A percentile compares a stretch with the other conserved stretches of the same genome.
Evolutionary conservation across 1,140 invertebrate genomes (phyloP).

Genomic region (Helicoverpa armigera): DNA sequence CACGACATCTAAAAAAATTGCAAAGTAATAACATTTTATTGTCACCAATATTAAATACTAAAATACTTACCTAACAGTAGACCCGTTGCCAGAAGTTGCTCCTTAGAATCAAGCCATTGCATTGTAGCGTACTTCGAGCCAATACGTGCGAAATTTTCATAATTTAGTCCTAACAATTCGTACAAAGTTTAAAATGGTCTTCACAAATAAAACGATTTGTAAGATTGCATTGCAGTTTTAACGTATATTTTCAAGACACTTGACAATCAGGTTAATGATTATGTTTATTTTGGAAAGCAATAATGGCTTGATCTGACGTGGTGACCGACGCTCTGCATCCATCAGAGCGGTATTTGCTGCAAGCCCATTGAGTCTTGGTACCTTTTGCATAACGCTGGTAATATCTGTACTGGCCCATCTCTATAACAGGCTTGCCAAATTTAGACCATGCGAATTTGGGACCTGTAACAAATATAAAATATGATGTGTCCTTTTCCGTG

Average conservation of each 20-base stretch:
- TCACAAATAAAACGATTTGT: too few species aligned
- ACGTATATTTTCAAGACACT: neutral
- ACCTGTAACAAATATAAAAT: neutral
- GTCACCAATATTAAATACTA: too few species aligned
- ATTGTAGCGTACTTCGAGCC: too few species aligned
- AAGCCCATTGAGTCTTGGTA: neutral
- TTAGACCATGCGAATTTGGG: conserved; percentile 39
- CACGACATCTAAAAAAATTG: neutral
- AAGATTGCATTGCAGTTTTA: too few species aligned
- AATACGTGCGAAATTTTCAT: too few species aligned
- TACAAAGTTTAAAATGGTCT: too few species aligned
- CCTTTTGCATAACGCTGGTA: neutral
- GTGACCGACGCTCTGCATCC: neutral
- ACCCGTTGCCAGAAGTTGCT: too few species aligned
- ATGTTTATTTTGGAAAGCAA: neutral
- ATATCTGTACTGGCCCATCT: conserved; percentile 54
- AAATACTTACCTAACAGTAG: too few species aligned
- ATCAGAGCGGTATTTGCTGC: neutral
- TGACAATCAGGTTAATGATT: neutral
- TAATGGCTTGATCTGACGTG: neutral
- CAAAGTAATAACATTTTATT: neutral
- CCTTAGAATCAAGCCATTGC: too few species aligned
- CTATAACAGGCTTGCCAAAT: conserved; percentile 54
- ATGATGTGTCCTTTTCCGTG: too few species aligned
- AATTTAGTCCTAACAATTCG: too few species aligned